Evolutionary conservation across 2,888 invertebrate genomes (phyloP).

Genomic region (Cantharis lateralis): DNA sequence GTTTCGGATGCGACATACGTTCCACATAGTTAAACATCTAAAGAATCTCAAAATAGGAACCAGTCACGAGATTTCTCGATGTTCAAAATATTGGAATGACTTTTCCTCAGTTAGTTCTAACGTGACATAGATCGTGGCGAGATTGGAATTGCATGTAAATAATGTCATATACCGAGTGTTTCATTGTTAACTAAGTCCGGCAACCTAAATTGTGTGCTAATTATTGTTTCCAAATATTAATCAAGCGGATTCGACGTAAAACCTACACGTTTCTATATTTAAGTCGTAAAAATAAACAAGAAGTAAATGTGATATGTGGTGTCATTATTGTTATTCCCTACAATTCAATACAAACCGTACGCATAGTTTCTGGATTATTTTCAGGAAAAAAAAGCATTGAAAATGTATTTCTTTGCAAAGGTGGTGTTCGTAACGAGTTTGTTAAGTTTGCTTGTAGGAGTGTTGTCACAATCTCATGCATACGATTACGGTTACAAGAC

Average conservation of each 20-base stretch:
- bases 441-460: slow-evolving; percentile 7
- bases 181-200: not conserved
- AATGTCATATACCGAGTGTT: not conserved
- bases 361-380: not conserved
- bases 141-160: not conserved
- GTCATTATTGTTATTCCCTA: not conserved
- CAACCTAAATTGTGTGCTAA: not conserved
- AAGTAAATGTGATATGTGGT: not conserved
- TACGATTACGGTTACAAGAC: slow-evolving; percentile 33
- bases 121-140: not conserved
- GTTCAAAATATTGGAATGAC: slow-evolving; percentile 37
- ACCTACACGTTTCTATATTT: not conserved
- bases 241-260: not conserved
- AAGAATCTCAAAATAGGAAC: slow-evolving; percentile 45
- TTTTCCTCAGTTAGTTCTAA: slow-evolving; percentile 32
- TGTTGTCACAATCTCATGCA: slow-evolving; percentile 12
- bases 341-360: not conserved
- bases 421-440: slow-evolving; percentile 1
- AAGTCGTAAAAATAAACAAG: not conserved
- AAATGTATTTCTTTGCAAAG: slow-evolving; percentile 34
- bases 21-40: slow-evolving; percentile 45
- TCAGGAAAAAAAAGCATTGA: not conserved
- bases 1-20: slow-evolving; percentile 45
- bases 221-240: not conserved
- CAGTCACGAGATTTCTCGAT: slow-evolving; percentile 43